Evolutionary conservation across 2,888 invertebrate species (phyloP), one percentile per base, ranked within the genome.

Genomic region (Platycnemis pennipes): DNA sequence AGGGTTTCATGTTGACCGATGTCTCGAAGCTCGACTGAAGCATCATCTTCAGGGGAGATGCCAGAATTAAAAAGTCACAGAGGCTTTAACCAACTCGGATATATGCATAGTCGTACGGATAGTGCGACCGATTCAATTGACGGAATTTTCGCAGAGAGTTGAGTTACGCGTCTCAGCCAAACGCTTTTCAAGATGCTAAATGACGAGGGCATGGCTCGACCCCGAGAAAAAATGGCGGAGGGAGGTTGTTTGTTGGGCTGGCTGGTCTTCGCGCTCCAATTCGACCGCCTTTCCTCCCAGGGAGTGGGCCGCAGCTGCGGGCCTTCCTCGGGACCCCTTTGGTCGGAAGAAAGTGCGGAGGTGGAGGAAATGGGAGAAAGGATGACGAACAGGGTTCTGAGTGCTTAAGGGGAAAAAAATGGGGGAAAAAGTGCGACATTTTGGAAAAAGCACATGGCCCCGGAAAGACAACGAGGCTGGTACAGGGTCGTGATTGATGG

Each of bases 401-500:
- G 37, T 77, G 49, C 3, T 37, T 16, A 22, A 63, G 77, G 77
- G 91, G 44, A 26, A 91, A 91, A 89, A 91, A 91, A 56, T 19
- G 7, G 63, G 91, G 37, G 44, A 91, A 91, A 91, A 91, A 44
- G 53, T 44, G 63, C 11, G 63, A 26, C 42, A 49, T 37, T 37
- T 26, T 63, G 26, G 63, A 91, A 91, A 91, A 63, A 16, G 91
- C 91, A 91, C 91, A 91, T 69, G 91, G 56, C 91, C 91, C 89
- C 42, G n/a, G 44, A 77, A 26, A 45, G 87, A 45, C 87, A n/a
- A n/a, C 87, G 46, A 8, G n/a, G 26, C 2, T 44, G 63, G 44
- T 63, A 56, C 69, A n/a, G 26, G 22, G 63, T 44, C 63, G 44
- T 91, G 91, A 91, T 91, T 63, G 63, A 91, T 91, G 91, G 69